Evolutionary conservation across 1,140 invertebrate species (phyloP).

Genomic region (Lepidostoma basale): DNA sequence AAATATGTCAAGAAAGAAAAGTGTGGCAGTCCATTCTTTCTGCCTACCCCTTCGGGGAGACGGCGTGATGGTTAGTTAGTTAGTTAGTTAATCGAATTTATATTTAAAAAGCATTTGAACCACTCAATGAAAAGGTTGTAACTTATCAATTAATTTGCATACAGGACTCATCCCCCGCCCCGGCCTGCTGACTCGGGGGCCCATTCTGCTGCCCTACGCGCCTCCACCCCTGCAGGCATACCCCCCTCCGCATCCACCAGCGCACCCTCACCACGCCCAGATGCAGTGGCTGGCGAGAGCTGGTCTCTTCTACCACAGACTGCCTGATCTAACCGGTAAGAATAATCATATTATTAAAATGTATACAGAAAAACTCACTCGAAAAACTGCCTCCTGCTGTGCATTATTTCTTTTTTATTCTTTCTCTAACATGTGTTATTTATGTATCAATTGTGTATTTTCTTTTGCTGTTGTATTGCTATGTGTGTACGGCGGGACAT

Average conservation of each 20-base stretch:
- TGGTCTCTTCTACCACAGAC: constrained; percentile 82
- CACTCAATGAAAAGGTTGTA: not conserved
- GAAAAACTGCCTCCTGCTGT: too few relatives aligned
- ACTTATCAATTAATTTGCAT: not conserved
- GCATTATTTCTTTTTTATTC: too few relatives aligned
- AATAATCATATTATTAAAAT: too few relatives aligned
- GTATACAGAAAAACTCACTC: too few relatives aligned
- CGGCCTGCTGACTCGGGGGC: constrained; percentile 54
- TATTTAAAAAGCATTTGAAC: not conserved
- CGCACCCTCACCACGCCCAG: constrained; percentile 75
- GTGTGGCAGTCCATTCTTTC: too few relatives aligned
- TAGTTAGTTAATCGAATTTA: too few relatives aligned
- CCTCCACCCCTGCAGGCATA: constrained; percentile 48
- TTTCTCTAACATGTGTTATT: too few relatives aligned
- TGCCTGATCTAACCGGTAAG: constrained; percentile 72
- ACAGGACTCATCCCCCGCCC: constrained; percentile 58
- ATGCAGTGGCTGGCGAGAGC: constrained; percentile 84
- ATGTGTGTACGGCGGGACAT: too few relatives aligned
- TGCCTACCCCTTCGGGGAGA: not conserved
- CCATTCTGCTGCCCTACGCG: constrained; percentile 52
- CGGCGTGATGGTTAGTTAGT: not conserved
- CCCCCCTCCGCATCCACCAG: constrained; percentile 53
- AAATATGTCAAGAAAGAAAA: not conserved
- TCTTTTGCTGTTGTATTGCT: too few relatives aligned
- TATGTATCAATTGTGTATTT: too few relatives aligned